Conservation (phyloP, 1,140 invertebrate genomes). For the Macrosteles quadrilineatus region DNA sequence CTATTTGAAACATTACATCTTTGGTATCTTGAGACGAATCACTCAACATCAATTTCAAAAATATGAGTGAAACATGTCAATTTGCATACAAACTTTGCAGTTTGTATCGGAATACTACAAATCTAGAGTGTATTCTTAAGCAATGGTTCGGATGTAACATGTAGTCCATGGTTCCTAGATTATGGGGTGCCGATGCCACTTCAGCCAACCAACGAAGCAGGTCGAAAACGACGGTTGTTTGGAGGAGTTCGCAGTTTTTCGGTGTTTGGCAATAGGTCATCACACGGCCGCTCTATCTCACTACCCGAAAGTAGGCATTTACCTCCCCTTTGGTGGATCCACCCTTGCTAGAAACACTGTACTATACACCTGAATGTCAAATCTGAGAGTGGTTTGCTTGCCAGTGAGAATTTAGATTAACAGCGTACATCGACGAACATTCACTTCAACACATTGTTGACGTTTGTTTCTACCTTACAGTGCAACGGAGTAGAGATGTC, state of each 20-base stretch:
- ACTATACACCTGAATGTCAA: not conserved
- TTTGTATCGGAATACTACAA: too few relatives aligned
- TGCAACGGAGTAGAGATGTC: too few relatives aligned
- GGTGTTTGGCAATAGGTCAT: constrained; percentile 66
- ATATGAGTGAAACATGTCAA: too few relatives aligned
- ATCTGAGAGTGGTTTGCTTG: not conserved
- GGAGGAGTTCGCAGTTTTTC: constrained; percentile 73
- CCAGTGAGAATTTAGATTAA: constrained; percentile 11
- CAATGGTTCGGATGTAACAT: too few relatives aligned
- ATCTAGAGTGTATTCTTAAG: too few relatives aligned
- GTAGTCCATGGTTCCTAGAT: constrained; percentile 17
- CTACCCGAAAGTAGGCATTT: constrained; percentile 74
- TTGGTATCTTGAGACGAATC: too few relatives aligned
- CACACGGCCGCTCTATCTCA: constrained; percentile 73
- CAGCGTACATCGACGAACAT: too few relatives aligned
- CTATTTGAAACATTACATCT: too few relatives aligned
- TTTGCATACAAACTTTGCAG: too few relatives aligned
- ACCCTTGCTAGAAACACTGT: not conserved
- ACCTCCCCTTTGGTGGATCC: constrained; percentile 6
- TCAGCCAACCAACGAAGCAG: constrained; percentile 32
- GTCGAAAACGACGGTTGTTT: constrained; percentile 57
- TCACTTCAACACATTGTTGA: too few relatives aligned
- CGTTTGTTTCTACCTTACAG: too few relatives aligned
- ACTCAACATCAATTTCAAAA: too few relatives aligned
- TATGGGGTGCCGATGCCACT: constrained; percentile 23